A percentile compares a stretch with the other conserved stretches of the same genome.
Evolutionary conservation across 2,888 invertebrate genomes (phyloP).

Genomic region (Perdita meconis): DNA sequence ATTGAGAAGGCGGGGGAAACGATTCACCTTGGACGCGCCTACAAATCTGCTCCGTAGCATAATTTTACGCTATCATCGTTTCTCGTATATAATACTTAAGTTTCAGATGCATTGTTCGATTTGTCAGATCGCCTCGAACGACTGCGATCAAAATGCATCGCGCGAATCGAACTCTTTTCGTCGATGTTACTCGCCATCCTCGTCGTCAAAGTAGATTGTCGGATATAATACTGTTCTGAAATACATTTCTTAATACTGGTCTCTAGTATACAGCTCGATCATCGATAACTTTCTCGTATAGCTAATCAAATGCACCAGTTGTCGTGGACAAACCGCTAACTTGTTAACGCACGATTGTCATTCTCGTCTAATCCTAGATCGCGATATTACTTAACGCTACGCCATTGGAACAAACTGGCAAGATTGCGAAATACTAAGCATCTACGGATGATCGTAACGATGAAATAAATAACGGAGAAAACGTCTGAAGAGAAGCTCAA

Average conservation of each 20-base stretch:
- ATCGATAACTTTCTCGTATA: conserved; percentile 26
- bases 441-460: conserved; percentile 45
- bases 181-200: conserved; percentile 48
- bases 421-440: conserved; percentile 50
- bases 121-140: conserved; percentile 6
- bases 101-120: conserved; percentile 11
- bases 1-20: background rate
- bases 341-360: conserved; percentile 19
- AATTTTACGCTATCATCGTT: background rate
- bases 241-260: conserved; percentile 82
- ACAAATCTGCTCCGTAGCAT: background rate
- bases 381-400: conserved; percentile 26
- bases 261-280: conserved; percentile 72
- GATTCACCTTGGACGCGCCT: too few species aligned
- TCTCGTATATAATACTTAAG: conserved; percentile 8
- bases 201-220: conserved; percentile 63
- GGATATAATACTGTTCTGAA: conserved; percentile 79
- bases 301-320: conserved; percentile 40
- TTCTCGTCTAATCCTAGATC: conserved; percentile 43
- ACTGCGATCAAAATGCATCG: conserved; percentile 22
- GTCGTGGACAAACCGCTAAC: conserved; percentile 20
- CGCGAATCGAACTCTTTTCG: conserved; percentile 12
- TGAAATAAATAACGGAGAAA: conserved; percentile 71
- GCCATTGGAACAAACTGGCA: conserved; percentile 47
- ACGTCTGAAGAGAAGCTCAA: conserved; percentile 7